Percentiles rank a stretch among this genome's conserved stretches.
Conservation (phyloP, 1,140 invertebrate genomes). For the Aphelenchoides avenae region DNA sequence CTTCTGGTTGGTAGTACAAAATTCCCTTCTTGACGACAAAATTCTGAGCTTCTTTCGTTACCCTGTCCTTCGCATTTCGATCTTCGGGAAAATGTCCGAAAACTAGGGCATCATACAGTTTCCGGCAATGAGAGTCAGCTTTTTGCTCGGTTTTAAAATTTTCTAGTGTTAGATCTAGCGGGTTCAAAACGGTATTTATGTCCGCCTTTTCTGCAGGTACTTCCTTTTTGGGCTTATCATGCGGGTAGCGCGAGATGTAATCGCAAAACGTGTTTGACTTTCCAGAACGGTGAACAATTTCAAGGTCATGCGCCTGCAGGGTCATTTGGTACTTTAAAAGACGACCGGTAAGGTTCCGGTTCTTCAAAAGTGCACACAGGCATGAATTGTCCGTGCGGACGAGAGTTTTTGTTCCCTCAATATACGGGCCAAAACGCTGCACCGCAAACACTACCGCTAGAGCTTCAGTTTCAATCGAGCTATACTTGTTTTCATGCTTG, state of each 20-base stretch:
- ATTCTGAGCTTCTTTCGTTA: no score
- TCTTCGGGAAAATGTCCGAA: no score
- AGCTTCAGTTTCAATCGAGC: slow-evolving; percentile 1
- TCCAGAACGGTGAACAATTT: slow-evolving; percentile 15
- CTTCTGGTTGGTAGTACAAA: slow-evolving; percentile 12
- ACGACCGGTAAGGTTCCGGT: not conserved
- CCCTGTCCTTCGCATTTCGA: no score
- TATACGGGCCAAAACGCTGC: no score
- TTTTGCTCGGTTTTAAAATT: no score
- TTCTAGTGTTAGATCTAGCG: no score
- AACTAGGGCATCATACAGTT: no score
- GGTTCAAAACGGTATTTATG: not conserved
- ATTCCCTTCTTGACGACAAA: slow-evolving; percentile 17
- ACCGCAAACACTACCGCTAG: slow-evolving; percentile 10
- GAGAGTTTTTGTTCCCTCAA: no score
- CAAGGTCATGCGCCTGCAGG: not conserved
- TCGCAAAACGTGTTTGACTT: slow-evolving; percentile 18
- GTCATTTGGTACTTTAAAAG: not conserved
- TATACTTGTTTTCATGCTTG: slow-evolving; percentile 3
- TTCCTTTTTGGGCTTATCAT: slow-evolving; percentile 1
- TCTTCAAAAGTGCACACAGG: not conserved
- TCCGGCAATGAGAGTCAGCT: no score
- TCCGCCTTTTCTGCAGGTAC: not conserved
- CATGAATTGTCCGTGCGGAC: slow-evolving; percentile 12
- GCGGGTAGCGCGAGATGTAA: slow-evolving; percentile 15